Evolutionary conservation across 2,888 invertebrate species (phyloP).

Genomic region (Ypsolopha scabrella): DNA sequence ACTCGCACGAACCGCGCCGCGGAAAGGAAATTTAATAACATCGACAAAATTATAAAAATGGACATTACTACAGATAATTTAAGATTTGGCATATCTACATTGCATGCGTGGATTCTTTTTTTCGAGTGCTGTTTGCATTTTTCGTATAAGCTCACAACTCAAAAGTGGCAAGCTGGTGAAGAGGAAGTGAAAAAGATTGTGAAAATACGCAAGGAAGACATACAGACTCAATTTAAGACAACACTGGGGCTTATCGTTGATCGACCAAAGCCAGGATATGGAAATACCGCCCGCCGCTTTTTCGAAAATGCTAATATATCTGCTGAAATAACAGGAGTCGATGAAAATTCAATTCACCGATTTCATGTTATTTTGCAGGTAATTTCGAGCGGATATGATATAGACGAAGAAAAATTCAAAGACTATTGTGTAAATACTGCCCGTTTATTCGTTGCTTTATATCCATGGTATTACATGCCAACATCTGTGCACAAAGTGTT

Average conservation of each 20-base stretch:
- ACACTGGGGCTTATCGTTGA: conserved; percentile 9
- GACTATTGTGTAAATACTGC: background rate
- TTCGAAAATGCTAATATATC: no score
- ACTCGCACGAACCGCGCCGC: background rate
- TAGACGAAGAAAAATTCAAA: background rate
- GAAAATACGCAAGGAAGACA: conserved; percentile 8
- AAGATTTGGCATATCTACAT: conserved; percentile 18
- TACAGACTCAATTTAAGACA: conserved; percentile 9
- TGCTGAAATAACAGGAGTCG: conserved; percentile 21
- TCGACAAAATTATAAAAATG: conserved; percentile 13
- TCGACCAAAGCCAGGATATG: conserved; percentile 12
- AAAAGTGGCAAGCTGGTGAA: conserved; percentile 18
- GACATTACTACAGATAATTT: conserved; percentile 12
- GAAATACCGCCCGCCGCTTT: conserved; percentile 14
- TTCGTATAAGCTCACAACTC: conserved; percentile 21
- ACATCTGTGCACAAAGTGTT: conserved; percentile 2
- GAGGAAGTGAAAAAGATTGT: conserved; percentile 10
- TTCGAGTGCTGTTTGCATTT: conserved; percentile 23
- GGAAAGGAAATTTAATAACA: conserved; percentile 12
- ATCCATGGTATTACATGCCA: background rate
- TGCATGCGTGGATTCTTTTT: conserved; percentile 21
- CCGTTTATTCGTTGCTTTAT: background rate
- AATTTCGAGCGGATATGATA: background rate
- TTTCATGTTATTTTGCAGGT: background rate
- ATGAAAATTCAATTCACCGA: conserved; percentile 14